phyloP scores from a whole-genome alignment of 2,113 vertebrate genomes.

The Jaculus jaculus region DNA sequence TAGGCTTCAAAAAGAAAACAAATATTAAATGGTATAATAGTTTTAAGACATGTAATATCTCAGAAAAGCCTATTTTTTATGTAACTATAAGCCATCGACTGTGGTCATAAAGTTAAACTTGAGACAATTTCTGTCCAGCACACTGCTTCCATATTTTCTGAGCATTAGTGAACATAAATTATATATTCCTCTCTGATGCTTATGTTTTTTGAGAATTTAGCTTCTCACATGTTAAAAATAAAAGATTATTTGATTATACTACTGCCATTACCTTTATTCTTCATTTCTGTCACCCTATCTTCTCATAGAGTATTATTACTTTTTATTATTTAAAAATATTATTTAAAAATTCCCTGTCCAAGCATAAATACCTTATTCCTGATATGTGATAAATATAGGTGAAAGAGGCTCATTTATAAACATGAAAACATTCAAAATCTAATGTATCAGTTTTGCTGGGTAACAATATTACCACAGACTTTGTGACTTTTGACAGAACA shows the following conservation, averaged over 20 bases:
- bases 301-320: background rate
- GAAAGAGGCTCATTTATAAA: background rate
- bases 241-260: background rate
- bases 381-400: accelerated
- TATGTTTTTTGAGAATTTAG: background rate
- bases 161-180: background rate
- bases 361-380: background rate
- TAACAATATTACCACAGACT: background rate
- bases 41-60: background rate
- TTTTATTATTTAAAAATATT: too few species aligned
- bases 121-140: background rate
- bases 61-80: background rate
- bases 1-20: background rate
- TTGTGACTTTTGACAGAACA: background rate
- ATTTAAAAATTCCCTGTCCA: background rate
- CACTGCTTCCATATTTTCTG: background rate
- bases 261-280: background rate
- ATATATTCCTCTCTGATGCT: background rate
- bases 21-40: background rate
- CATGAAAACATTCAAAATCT: background rate
- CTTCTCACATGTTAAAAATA: background rate
- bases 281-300: background rate
- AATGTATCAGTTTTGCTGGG: background rate
- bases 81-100: background rate
- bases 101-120: background rate